Evolutionary conservation across 2,797 vertebrate species (phyloP).

Genomic region (Picus viridis): DNA sequence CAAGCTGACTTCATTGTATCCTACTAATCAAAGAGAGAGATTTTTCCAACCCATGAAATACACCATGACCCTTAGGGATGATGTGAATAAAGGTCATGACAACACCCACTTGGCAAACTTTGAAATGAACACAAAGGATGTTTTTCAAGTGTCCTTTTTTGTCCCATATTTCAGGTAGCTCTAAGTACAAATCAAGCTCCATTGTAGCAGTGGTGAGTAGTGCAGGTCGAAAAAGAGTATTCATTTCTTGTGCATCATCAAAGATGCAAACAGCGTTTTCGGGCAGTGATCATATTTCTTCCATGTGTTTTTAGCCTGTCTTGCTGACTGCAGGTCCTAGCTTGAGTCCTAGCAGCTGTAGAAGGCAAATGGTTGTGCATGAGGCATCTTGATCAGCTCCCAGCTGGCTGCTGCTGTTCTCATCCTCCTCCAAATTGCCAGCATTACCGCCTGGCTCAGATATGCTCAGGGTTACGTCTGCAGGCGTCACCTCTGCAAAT

Average conservation of each 20-base stretch:
- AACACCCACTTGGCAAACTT: background rate
- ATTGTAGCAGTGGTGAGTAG: background rate
- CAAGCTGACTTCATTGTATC: background rate
- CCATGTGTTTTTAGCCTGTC: background rate
- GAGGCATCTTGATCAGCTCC: conserved; percentile 62
- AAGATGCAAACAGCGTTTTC: background rate
- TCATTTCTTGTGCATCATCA: background rate
- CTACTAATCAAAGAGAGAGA: background rate
- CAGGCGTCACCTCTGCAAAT: conserved; percentile 60
- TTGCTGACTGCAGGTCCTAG: conserved; percentile 10
- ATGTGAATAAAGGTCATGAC: background rate
- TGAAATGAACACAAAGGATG: background rate
- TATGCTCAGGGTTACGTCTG: conserved; percentile 47
- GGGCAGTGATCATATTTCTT: background rate
- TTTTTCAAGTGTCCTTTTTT: background rate
- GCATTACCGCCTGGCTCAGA: conserved; percentile 39
- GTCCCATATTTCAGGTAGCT: background rate
- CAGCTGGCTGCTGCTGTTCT: conserved; percentile 59
- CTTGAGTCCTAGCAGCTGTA: conserved; percentile 49
- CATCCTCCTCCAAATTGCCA: conserved; percentile 59
- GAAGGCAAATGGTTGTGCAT: conserved; percentile 21
- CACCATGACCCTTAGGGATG: rapidly evolving
- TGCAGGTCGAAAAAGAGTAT: background rate
- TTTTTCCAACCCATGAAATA: background rate
- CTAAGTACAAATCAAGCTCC: background rate